Evolutionary conservation across 2,888 invertebrate species (phyloP), one percentile per base, ranked within the genome.

Genomic region (Diachrysia chrysitis): DNA sequence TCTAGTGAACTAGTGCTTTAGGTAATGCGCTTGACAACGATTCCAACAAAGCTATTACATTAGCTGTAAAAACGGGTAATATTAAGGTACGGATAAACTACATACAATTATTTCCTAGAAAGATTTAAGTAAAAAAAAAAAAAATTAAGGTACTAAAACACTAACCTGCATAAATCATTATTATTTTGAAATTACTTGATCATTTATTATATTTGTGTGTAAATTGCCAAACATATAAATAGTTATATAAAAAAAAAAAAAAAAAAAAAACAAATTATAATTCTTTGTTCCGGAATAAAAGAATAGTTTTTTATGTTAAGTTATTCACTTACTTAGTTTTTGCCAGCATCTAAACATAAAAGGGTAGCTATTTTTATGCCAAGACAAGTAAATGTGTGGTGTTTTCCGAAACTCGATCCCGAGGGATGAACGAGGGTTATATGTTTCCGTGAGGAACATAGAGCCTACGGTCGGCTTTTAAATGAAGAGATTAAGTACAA

Each of bases 1-100:
- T 55, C 53, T 60, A 66, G 57, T 9, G 17, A n/a, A n/a, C n/a
- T 57, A 3, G 25, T 25, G 25, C 69, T 59, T 42, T 5, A 3
- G 42, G n/a, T 58, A 37, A 25, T 37, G 37, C 46, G 32, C 54
- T 60, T 17, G 42, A 53, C 9, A 19, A 37, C 37, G 17, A 25
- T 62, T 54, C 3, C 51, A 10, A 53, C 35, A 14, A 12, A 51
- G 12, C 19, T 19, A 51, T n/a, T n/a, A 17, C 1, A 7, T 12
- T 21, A 48, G 10, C 19, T 3, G 35, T 1, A 32, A 32, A 10
- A 10, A 32, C 10, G 2, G 9, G 7, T 32, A 32, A 32, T 32
- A 10, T 32, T 10, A 1, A 32, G 32, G 10, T 32, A 10, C 32
- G 10, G 25, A 3, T 5, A 25, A 25, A 25, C 2, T 25, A 25